phyloP scores from a whole-genome alignment of 1,140 invertebrate genomes.

The Hypothenemus hampei region DNA sequence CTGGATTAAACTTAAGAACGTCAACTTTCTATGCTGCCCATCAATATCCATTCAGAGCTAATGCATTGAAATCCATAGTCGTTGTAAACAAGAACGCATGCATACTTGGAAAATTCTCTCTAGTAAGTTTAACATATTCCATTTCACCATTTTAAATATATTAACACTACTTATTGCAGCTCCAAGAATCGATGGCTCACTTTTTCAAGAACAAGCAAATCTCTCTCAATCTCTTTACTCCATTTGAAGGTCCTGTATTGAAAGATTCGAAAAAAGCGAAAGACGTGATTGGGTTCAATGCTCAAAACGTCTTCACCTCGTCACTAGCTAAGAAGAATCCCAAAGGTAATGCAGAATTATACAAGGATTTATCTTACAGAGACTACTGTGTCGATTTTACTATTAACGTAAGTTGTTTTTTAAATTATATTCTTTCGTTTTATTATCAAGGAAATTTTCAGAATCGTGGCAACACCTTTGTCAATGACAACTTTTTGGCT shows the following conservation, averaged over 20 bases:
- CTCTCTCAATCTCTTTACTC: conserved; percentile 37
- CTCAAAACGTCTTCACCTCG: conserved; percentile 50
- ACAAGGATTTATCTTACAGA: conserved; percentile 48
- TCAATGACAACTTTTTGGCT: conserved; percentile 49
- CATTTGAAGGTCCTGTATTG: conserved; percentile 30
- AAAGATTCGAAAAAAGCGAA: conserved; percentile 44
- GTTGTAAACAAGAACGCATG: conserved; percentile 44
- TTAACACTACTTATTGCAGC: conserved; percentile 35
- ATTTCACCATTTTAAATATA: neutral
- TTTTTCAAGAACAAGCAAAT: conserved; percentile 35
- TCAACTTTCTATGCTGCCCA: conserved; percentile 53
- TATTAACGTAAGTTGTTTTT: conserved; percentile 42
- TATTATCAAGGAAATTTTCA: conserved; percentile 33
- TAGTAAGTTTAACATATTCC: too few species aligned
- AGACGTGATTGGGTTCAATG: conserved; percentile 53
- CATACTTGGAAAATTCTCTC: conserved; percentile 31
- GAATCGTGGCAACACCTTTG: conserved; percentile 52
- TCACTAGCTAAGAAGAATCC: conserved; percentile 56
- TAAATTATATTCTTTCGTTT: neutral
- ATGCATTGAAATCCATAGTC: conserved; percentile 55
- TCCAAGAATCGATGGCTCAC: conserved; percentile 48
- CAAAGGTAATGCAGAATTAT: conserved; percentile 47
- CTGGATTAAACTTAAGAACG: conserved; percentile 41
- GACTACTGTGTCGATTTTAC: conserved; percentile 56
- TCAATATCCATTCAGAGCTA: conserved; percentile 57